Evolutionary conservation across 2,888 invertebrate genomes (phyloP).

Genomic region (Dexiosoma caninum): DNA sequence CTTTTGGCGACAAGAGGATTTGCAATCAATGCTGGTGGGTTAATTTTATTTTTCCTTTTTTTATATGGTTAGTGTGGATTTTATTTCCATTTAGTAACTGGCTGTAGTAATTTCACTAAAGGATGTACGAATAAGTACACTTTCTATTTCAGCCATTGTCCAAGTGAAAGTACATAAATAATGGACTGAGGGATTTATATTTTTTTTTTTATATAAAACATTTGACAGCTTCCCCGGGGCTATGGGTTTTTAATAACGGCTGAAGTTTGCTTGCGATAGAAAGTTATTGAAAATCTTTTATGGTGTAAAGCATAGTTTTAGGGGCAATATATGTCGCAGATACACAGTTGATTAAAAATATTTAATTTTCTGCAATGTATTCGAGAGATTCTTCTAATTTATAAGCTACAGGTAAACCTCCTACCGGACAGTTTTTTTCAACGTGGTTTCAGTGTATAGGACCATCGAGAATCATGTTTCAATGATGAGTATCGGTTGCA

Average conservation of each 20-base stretch:
- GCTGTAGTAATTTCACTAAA: not conserved
- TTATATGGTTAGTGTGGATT: slow-evolving; percentile 12
- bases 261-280: not conserved
- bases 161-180: not conserved
- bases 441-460: too few species aligned
- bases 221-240: not conserved
- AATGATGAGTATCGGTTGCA: too few species aligned
- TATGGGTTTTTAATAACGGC: slow-evolving; percentile 23
- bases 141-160: not conserved
- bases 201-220: too few species aligned
- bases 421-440: too few species aligned
- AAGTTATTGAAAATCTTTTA: not conserved
- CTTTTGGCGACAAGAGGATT: slow-evolving; percentile 36
- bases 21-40: slow-evolving; percentile 24
- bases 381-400: too few species aligned
- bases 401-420: too few species aligned
- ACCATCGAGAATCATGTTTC: too few species aligned
- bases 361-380: too few species aligned
- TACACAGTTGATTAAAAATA: not conserved
- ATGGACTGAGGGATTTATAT: not conserved
- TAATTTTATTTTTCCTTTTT: not conserved
- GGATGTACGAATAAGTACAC: not conserved
- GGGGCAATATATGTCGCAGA: not conserved
- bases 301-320: not conserved
- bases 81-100: not conserved